phyloP scores from a whole-genome alignment of 2,797 vertebrate genomes.

The Sparus aurata region DNA sequence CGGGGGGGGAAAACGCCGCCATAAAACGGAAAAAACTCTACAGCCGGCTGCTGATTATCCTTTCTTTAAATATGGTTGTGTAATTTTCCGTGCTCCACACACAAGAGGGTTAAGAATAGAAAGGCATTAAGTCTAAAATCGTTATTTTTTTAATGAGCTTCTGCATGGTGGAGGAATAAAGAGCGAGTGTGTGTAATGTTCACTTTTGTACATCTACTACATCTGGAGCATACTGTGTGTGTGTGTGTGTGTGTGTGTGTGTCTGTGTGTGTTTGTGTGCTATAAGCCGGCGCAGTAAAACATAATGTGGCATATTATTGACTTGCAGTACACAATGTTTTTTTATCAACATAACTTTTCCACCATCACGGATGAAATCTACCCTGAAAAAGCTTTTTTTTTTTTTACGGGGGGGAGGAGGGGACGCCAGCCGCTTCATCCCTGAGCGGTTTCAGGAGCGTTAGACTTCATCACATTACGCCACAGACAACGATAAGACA shows the following conservation, averaged over 20 bases:
- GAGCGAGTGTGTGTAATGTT: not conserved
- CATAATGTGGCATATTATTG: conserved; percentile 50
- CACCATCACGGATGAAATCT: conserved; percentile 65
- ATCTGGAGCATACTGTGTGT: conserved; percentile 16
- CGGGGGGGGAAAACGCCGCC: not conserved
- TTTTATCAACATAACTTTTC: conserved; percentile 63
- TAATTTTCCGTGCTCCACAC: not conserved
- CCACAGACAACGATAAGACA: conserved; percentile 44
- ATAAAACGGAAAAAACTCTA: not conserved
- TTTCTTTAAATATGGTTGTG: not conserved
- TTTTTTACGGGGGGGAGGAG: conserved; percentile 4
- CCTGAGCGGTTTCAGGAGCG: conserved; percentile 55
- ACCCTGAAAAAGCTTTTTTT: conserved; percentile 65
- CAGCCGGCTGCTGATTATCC: not conserved
- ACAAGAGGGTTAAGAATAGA: conserved; percentile 1
- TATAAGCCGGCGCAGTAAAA: conserved; percentile 40
- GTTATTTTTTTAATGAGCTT: not conserved
- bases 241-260: not conserved
- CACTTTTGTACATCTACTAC: conserved; percentile 2
- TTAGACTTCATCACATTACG: conserved; percentile 50
- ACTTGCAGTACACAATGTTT: conserved; percentile 40
- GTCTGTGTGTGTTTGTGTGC: not conserved
- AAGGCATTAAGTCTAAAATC: not conserved
- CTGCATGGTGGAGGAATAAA: not conserved
- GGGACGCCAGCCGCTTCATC: conserved; percentile 47